Evolutionary conservation across 2,113 vertebrate species (phyloP), one percentile per base, ranked within the genome.

Genomic region (Alces alces): DNA sequence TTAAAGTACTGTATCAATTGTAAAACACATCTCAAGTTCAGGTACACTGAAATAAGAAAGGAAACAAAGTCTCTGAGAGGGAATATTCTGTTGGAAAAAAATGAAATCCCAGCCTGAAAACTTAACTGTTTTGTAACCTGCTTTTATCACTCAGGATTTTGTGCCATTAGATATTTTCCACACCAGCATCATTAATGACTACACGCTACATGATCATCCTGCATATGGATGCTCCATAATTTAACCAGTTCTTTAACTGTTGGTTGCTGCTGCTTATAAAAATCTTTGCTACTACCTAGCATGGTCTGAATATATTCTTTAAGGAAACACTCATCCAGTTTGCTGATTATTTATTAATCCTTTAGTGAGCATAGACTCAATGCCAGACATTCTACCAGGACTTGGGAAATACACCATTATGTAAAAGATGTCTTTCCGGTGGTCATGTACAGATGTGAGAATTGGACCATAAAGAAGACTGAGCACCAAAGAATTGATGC

Each of bases 21-120:
- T 55, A 52, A 92, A 96, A n/a, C 28, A 15, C 19, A 52, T 55
- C 70, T 89, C 47, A 30, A 50, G 50, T 90, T 84, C 57, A 57
- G 79, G 55, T 45, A 19, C 78, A 3, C 39, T 58, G n/a, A 64
- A 82, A 73, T 19, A 70, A 88, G 78, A 64, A 89, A 36, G 14
- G 64, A 17, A 57, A 27, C 79, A 60, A 82, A 70, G 25, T 19
- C 39, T 50, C 87, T 43, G 36, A 86, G 36, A 82, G 15, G 47
- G 47, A 91, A 43, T 28, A 61, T 39, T 95, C 36, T 45, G 10
- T 93, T 95, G 50, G 19, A 7, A 47, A 64, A 57, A 54, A 58
- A 64, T 10, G 21, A 93, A 82, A 28, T 66, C 50, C 54, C 8
- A 25, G 30, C 33, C 39, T 93, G 57, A 58, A 21, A 86, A 86